Percentiles rank a stretch among this genome's conserved stretches.
Evolutionary conservation across 2,797 vertebrate species (phyloP).

Genomic region (Ctenopoma multispine): DNA sequence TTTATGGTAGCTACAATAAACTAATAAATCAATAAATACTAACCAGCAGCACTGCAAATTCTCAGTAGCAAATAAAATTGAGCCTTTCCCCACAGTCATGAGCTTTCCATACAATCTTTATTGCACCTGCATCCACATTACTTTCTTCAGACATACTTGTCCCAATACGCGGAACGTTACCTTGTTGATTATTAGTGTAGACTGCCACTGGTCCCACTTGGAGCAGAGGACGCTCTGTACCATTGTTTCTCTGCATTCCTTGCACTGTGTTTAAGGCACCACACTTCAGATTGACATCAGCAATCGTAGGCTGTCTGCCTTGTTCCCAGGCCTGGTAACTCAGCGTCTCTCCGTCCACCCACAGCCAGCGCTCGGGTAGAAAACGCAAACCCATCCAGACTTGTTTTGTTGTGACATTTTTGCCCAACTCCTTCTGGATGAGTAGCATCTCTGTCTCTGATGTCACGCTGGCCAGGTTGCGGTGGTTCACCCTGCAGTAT

Average conservation of each 20-base stretch:
- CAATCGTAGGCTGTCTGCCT: slow-evolving; percentile 27
- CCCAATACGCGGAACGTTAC: rapidly evolving
- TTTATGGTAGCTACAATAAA: background rate
- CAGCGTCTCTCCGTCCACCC: slow-evolving; percentile 44
- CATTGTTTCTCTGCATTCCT: rapidly evolving
- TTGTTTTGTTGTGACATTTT: background rate
- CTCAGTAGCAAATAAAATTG: slow-evolving; percentile 62
- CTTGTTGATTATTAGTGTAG: rapidly evolving
- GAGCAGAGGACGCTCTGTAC: rapidly evolving
- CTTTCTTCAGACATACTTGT: rapidly evolving
- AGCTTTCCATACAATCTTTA: slow-evolving; percentile 29
- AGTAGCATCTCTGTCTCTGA: slow-evolving; percentile 54
- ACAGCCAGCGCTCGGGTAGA: slow-evolving; percentile 61
- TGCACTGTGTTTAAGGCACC: slow-evolving; percentile 22
- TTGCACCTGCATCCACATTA: background rate
- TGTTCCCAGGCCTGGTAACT: slow-evolving; percentile 48
- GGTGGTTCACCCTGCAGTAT: slow-evolving; percentile 57
- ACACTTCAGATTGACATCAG: background rate
- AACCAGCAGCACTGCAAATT: background rate
- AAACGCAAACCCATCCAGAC: slow-evolving; percentile 69
- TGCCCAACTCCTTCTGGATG: slow-evolving; percentile 28
- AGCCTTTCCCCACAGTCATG: slow-evolving; percentile 48
- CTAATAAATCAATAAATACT: background rate
- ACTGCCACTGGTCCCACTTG: rapidly evolving
- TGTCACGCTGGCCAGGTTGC: slow-evolving; percentile 43